Evolutionary conservation across 2,888 invertebrate genomes (phyloP), one percentile per base, ranked within the genome.

Genomic region (Anarsia innoxiella): DNA sequence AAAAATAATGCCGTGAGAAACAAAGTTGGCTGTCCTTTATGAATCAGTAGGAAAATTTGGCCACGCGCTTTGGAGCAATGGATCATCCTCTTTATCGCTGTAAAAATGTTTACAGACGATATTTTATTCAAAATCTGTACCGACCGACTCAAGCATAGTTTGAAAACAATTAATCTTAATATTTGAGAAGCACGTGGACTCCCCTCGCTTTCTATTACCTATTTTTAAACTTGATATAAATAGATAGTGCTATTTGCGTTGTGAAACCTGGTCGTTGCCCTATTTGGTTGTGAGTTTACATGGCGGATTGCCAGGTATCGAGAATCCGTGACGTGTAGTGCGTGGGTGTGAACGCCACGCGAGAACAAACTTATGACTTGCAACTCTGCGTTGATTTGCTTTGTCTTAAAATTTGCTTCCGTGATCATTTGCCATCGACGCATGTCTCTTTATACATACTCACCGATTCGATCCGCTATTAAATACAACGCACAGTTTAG

Each of bases 261-360:
- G 11, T 46, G 50, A 46, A 59, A 53, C 59, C 56, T 79, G 82
- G 79, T 80, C 80, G 73, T 77, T 82, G 79, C 82, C 80, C 83
- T 78, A 79, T 77, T 79, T 80, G 82, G 80, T 72, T 59, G 56
- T 68, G 58, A 78, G 78, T 82, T 77, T 80, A 78, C 75, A 67
- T 79, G 78, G 78, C 77, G 64, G 55, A 47, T 37, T 63, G 76
- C 74, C 75, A 77, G 66, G 46, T 30, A 35, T 38, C 31, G 53
- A 46, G 39, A 49, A 51, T 42, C 41, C 44, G 56, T 63, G 59
- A 61, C 57, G 57, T 49, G 48, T 52, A 13, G 11, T 8, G 35
- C 34, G 56, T 42, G 42, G 44, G 52, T 31, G 43, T 41, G 39
- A 41, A 46, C 41, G 40, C 45, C 46, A 34, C 46, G 40, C 38